Evolutionary conservation across 2,888 invertebrate species (phyloP), one percentile per base, ranked within the genome.

Genomic region (Cotesia congregata): DNA sequence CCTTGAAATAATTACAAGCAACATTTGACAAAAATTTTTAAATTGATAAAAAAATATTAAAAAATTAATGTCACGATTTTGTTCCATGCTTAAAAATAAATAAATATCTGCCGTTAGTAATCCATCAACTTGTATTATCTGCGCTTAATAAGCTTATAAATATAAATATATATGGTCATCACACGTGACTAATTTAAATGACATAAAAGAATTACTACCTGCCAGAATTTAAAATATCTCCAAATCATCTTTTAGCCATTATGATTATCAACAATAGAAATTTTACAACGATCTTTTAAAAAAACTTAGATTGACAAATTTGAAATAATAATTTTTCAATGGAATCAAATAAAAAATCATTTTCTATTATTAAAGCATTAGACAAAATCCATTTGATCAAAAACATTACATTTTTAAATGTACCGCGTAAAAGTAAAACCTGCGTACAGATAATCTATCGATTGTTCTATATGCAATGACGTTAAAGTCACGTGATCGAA

Each of bases 401-500:
- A 62, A 17, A 62, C 6, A 6, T n/a, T n/a, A 62, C 9, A 40
- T 38, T 41, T 72, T 69, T 67, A 68, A 69, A 75, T 68, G 77
- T 75, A 77, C 77, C 79, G 80, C 77, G 78, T 61, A 72, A 60
- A 61, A 60, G 67, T 41, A 60, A 74, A 74, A 41, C 67, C 20
- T 15, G 62, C 62, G 62, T 62, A 62, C n/a, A 62, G 15, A 20
- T 15, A 62, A 9, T 15, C 62, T 62, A 62, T 68, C 68, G 68
- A 68, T 68, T 17, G 17, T 17, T 41, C n/a, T 17, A 1, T 6
- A 68, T 17, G 41, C 61, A 50, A 50, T 50, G 50, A 50, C 50
- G 50, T 50, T 50, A 12, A 12, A 50, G 59, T 79, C 81, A 81
- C 81, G 81, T 81, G 81, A 78, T 77, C 6, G 3, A 70, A 80